Conservation (phyloP, 2,888 invertebrate species). For the Stratiomys singularior region DNA sequence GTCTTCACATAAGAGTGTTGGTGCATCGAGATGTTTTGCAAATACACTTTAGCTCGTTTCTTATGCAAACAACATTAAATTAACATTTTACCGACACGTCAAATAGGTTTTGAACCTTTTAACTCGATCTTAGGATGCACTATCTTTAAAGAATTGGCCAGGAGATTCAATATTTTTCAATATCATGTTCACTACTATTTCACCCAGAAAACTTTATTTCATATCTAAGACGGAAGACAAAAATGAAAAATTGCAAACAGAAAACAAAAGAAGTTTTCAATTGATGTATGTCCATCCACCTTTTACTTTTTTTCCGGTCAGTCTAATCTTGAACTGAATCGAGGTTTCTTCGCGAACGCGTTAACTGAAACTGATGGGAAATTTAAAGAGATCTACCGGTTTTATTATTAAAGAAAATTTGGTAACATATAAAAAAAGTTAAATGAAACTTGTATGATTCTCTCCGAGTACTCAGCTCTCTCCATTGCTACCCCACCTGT, state of each 20-base stretch:
- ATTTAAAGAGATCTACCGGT: constrained; percentile 4
- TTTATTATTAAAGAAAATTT: constrained; percentile 33
- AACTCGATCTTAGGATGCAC: background rate
- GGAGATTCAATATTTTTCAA: background rate
- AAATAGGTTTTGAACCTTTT: background rate
- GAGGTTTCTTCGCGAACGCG: constrained; percentile 20
- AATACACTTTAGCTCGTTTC: background rate
- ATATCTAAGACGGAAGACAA: too few species aligned
- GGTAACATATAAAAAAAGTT: background rate
- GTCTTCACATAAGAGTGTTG: too few species aligned
- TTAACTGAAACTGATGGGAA: constrained; percentile 26
- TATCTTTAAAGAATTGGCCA: background rate
- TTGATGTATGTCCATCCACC: too few species aligned
- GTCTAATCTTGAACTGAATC: background rate
- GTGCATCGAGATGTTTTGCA: constrained; percentile 1
- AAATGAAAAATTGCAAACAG: too few species aligned
- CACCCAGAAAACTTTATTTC: constrained; percentile 3
- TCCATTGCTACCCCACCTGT: too few species aligned
- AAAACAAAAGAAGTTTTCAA: too few species aligned
- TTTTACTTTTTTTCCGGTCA: too few species aligned
- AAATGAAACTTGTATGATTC: background rate
- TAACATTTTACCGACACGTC: background rate
- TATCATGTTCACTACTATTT: background rate
- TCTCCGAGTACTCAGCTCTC: too few species aligned
- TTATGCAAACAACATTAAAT: background rate